Percentiles rank a stretch among this genome's conserved stretches.
phyloP scores from a whole-genome alignment of 2,797 vertebrate genomes.

The Neomorphus geoffroyi region DNA sequence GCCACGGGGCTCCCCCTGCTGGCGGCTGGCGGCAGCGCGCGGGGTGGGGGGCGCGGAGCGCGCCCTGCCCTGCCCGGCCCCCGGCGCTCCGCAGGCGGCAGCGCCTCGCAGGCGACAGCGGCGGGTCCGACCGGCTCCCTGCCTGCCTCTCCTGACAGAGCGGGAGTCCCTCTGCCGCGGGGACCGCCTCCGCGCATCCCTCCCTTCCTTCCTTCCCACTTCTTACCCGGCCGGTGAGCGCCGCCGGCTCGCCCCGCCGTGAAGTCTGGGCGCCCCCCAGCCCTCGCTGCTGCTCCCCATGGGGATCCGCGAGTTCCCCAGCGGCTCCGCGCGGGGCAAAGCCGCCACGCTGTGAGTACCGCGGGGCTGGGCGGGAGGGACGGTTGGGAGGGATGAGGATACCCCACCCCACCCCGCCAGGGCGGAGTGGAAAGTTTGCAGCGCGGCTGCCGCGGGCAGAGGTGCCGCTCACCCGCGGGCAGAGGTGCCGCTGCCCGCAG shows the following conservation, averaged over 20 bases:
- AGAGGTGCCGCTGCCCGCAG: neutral
- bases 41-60: neutral
- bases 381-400: neutral
- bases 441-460: neutral
- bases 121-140: neutral
- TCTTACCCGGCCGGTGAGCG: neutral
- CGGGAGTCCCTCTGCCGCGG: neutral
- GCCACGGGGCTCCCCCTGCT: no score
- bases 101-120: neutral
- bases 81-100: neutral
- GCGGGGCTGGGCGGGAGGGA: neutral
- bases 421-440: neutral
- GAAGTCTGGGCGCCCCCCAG: conserved; percentile 64
- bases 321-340: conserved; percentile 71
- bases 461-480: neutral
- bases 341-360: conserved; percentile 71
- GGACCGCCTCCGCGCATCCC: neutral
- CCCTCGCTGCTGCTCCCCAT: conserved; percentile 65
- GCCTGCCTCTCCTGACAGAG: neutral
- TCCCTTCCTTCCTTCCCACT: neutral
- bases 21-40: no score
- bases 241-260: conserved; percentile 35
- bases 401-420: neutral
- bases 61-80: neutral
- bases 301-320: conserved; percentile 79